These are phyloP conservation scores for Calliopsis andreniformis DNA, from an alignment of 1,140 invertebrate genomes.

Conservation along the genomic window DNA sequence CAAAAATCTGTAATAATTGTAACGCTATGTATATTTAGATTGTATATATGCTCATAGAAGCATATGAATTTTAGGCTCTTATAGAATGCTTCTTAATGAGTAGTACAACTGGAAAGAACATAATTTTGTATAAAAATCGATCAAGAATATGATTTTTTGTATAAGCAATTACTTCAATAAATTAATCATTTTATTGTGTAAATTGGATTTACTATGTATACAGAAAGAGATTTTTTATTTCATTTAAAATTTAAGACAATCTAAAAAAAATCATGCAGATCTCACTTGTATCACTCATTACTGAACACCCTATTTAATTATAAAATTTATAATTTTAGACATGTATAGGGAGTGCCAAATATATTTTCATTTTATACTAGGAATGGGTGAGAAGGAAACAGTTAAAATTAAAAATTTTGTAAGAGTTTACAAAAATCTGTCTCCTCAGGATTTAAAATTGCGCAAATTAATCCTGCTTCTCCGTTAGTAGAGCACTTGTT, in stretches of 20 bases:
- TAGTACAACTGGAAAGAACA: too few species aligned
- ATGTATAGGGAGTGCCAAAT: constrained; percentile 30
- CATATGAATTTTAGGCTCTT: constrained; percentile 10
- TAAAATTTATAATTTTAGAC: constrained; percentile 29
- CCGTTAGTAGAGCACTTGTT: constrained; percentile 60
- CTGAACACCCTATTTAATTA: too few species aligned
- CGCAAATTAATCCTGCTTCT: constrained; percentile 69
- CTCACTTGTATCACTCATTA: too few species aligned
- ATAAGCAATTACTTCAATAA: too few species aligned
- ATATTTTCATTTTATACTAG: constrained; percentile 41
- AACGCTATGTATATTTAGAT: background rate
- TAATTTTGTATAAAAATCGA: too few species aligned
- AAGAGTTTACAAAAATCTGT: constrained; percentile 7
- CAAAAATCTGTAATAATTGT: background rate
- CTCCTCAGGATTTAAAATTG: background rate
- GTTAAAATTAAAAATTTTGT: constrained; percentile 36
- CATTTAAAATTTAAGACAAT: too few species aligned
- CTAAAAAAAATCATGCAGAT: too few species aligned
- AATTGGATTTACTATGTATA: too few species aligned
- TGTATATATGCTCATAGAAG: background rate
- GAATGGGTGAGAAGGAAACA: constrained; percentile 66
- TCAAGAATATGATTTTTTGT: too few species aligned
- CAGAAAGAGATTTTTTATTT: too few species aligned
- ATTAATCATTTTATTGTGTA: too few species aligned
- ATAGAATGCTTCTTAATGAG: too few species aligned